Evolutionary conservation across 2,888 invertebrate genomes (phyloP), one percentile per base, ranked within the genome.

Genomic region (Papilio protenor): DNA sequence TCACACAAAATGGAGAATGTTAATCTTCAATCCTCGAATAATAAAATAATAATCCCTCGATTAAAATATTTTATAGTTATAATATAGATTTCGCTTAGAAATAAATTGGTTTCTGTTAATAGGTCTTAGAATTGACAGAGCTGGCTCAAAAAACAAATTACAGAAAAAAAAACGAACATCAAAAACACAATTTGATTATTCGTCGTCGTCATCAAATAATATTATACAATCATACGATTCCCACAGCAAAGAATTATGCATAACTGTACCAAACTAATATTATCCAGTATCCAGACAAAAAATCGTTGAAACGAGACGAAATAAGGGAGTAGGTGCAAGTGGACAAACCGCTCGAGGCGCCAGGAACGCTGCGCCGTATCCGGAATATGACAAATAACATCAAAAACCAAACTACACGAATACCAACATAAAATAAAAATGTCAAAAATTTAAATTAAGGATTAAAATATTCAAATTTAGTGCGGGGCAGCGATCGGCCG

Each of bases 361-460:
- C 93, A 92, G 90, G 86, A 89, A 87, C 85, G 86, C 86, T 87
- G 85, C 82, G 81, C 88, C 89, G 90, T 91, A 92, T 90, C 88
- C 87, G 90, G 90, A 90, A 93, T 93, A 94, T 94, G 94, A 94
- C 94, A 94, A 94, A 94, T 94, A 94, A 93, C 93, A 91, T 94
- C 93, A 93, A 92, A 92, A 94, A 93, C 91, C 90, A 92, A 94
- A 93, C 92, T 94, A 94, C 93, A 94, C 92, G 93, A 94, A 93
- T 93, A 94, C 94, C 90, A 94, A 94, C 94, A 93, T 94, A 93
- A 94, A 94, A 94, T 94, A 94, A 94, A 94, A 94, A 94, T 94
- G 94, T 94, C 94, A 94, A 94, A 94, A 94, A 94, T 94, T 94
- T 94, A 94, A 94, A 94, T 94, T 94, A 94, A 94, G 94, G 94